These are phyloP conservation scores for Trogon surrucura DNA, from an alignment of 2,113 vertebrate genomes.

Conservation along the genomic window DNA sequence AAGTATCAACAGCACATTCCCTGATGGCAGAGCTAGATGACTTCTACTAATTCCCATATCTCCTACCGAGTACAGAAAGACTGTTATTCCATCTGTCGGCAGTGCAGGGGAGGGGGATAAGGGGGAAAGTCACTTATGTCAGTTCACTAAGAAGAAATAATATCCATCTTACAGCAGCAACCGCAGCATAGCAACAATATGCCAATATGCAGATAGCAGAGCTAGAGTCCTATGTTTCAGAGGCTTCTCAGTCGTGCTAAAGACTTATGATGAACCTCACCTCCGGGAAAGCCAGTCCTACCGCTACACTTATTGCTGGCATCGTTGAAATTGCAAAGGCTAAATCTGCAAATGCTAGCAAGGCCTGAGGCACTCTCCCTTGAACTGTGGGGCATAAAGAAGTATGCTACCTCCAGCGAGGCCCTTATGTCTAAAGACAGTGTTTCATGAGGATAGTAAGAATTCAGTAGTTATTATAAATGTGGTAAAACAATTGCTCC, in stretches of 20 bases:
- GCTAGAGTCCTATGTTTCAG: accelerated
- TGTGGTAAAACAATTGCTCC: not conserved
- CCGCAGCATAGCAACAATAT: not conserved
- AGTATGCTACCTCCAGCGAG: not conserved
- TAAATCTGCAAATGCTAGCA: not conserved
- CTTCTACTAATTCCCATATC: constrained; percentile 19
- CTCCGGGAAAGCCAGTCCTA: not conserved
- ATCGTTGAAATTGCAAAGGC: not conserved
- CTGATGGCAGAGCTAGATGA: constrained; percentile 21
- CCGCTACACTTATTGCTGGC: not conserved
- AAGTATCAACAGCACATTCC: constrained; percentile 32
- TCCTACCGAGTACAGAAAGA: not conserved
- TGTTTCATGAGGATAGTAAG: not conserved
- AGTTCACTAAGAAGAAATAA: not conserved
- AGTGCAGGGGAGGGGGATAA: not conserved
- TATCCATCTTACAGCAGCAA: not conserved
- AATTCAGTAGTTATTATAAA: not conserved
- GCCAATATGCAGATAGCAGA: not conserved
- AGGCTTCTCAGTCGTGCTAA: not conserved
- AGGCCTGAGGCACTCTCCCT: not conserved
- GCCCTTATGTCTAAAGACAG: not conserved
- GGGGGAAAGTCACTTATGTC: not conserved
- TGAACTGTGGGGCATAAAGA: not conserved
- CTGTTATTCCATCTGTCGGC: constrained; percentile 12
- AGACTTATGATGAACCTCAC: not conserved